These are phyloP conservation scores for Anableps anableps DNA, from an alignment of 2,797 vertebrate species.

Conservation along the genomic window DNA sequence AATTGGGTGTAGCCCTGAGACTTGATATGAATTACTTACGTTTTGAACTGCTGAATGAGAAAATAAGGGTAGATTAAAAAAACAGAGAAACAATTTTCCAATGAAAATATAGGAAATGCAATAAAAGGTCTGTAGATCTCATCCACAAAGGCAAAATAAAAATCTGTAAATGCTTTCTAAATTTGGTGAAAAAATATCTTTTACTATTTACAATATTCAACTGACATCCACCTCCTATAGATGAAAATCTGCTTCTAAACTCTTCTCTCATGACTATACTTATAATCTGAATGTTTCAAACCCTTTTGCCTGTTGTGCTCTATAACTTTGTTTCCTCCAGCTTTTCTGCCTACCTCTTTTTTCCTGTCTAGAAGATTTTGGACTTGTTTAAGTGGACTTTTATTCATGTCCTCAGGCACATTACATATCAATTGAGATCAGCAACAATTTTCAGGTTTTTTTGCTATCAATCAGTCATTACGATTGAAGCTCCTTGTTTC, in stretches of 20 bases:
- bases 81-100: background rate
- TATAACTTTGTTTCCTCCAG: background rate
- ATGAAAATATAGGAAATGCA: background rate
- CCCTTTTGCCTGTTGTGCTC: background rate
- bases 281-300: background rate
- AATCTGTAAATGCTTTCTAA: background rate
- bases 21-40: constrained; percentile 17
- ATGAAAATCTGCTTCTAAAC: background rate
- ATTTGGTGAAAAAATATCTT: constrained; percentile 5
- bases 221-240: background rate
- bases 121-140: background rate
- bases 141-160: background rate
- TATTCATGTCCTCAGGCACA: background rate
- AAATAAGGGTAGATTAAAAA: background rate
- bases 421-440: too few species aligned
- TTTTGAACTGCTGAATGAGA: constrained; percentile 15
- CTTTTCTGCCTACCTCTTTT: background rate
- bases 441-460: too few species aligned
- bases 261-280: background rate
- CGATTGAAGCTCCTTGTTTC: too few species aligned
- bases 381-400: background rate
- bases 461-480: too few species aligned
- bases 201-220: constrained; percentile 2
- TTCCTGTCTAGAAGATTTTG: background rate
- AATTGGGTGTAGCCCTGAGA: constrained; percentile 15